A percentile compares a stretch with the other conserved stretches of the same genome.
These are phyloP conservation scores for Zaprionus africanus DNA, from an alignment of 1,140 invertebrate species.

Conservation along the genomic window DNA sequence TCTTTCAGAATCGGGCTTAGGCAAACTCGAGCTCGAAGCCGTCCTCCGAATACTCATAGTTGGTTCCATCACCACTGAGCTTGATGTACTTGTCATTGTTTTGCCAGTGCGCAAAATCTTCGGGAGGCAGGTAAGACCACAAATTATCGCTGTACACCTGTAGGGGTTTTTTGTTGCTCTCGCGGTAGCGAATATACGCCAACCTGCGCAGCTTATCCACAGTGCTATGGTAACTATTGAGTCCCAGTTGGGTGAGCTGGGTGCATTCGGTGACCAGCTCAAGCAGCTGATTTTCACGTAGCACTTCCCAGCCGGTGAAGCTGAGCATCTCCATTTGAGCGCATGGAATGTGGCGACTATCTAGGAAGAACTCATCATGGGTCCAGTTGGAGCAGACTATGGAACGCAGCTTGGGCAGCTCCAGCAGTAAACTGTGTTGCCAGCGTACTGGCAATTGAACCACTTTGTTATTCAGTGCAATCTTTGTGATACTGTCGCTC, in stretches of 20 bases:
- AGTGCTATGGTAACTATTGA: constrained; percentile 65
- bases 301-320: constrained; percentile 68
- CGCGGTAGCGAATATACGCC: constrained; percentile 42
- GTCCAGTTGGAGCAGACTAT: constrained; percentile 68
- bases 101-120: constrained; percentile 52
- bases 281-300: constrained; percentile 57
- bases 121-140: constrained; percentile 54
- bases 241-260: constrained; percentile 44
- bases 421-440: constrained; percentile 59
- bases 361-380: constrained; percentile 68
- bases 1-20: not conserved
- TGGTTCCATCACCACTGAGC: constrained; percentile 58
- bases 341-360: constrained; percentile 61
- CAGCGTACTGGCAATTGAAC: constrained; percentile 61
- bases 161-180: constrained; percentile 42
- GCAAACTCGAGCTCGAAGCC: constrained; percentile 60
- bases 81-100: constrained; percentile 52
- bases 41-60: constrained; percentile 69
- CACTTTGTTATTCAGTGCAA: constrained; percentile 72
- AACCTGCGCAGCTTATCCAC: constrained; percentile 55
- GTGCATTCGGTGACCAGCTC: constrained; percentile 60
- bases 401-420: constrained; percentile 59
- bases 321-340: constrained; percentile 67
- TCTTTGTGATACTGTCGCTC: constrained; percentile 60
- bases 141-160: constrained; percentile 62